phyloP scores from a whole-genome alignment of 2,888 invertebrate genomes.

The Helleia helle region DNA sequence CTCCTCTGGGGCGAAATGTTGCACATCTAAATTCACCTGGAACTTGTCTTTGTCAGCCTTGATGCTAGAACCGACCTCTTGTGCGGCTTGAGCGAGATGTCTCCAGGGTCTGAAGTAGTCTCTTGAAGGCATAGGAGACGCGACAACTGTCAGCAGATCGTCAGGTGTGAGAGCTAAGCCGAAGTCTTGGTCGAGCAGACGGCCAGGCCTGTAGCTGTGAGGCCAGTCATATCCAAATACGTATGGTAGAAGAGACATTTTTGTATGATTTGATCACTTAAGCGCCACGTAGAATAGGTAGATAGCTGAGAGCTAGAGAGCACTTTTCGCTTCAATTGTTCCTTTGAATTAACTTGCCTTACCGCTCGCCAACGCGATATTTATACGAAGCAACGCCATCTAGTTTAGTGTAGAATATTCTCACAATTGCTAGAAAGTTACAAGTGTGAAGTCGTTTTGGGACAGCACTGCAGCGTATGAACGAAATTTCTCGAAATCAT shows the following conservation, averaged over 20 bases:
- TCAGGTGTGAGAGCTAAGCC: slow-evolving; percentile 63
- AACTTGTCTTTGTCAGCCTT: slow-evolving; percentile 56
- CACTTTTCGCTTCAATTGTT: slow-evolving; percentile 16
- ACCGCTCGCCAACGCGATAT: slow-evolving; percentile 21
- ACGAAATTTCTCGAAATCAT: not conserved
- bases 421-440: not conserved
- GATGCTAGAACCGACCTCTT: slow-evolving; percentile 69
- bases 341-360: not conserved
- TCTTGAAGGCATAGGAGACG: slow-evolving; percentile 33
- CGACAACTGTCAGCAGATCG: slow-evolving; percentile 43
- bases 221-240: slow-evolving; percentile 30
- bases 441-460: too few species aligned
- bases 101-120: slow-evolving; percentile 61
- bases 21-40: slow-evolving; percentile 80
- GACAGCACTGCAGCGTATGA: too few species aligned
- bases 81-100: slow-evolving; percentile 54
- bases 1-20: slow-evolving; percentile 83
- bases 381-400: slow-evolving; percentile 21
- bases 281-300: slow-evolving; percentile 8
- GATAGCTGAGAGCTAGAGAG: slow-evolving; percentile 21
- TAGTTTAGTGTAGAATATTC: not conserved
- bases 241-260: slow-evolving; percentile 43
- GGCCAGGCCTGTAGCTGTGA: slow-evolving; percentile 31
- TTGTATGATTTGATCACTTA: too few species aligned
- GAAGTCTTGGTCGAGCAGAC: slow-evolving; percentile 68